phyloP scores from a whole-genome alignment of 2,113 vertebrate species.

The Urocitellus parryii region DNA sequence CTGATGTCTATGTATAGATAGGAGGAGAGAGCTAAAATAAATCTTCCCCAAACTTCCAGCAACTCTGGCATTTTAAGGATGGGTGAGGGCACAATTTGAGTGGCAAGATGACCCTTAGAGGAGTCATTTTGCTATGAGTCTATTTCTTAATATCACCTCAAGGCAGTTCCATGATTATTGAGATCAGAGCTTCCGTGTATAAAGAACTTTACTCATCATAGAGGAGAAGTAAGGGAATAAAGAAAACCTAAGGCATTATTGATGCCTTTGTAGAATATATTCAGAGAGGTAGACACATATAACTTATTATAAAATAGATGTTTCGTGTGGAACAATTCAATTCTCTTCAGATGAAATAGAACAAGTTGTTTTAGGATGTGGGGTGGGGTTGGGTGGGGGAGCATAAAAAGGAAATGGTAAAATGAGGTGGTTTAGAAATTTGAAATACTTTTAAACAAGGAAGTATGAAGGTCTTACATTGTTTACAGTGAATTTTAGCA shows the following conservation, averaged over 20 bases:
- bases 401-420: slow-evolving; percentile 31
- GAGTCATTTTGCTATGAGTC: background rate
- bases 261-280: background rate
- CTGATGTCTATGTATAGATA: background rate
- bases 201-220: background rate
- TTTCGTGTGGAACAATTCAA: background rate
- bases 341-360: slow-evolving; percentile 27
- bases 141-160: background rate
- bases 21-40: background rate
- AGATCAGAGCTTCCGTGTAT: background rate
- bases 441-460: slow-evolving; percentile 44
- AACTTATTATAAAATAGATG: background rate
- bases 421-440: slow-evolving; percentile 36
- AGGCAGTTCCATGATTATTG: background rate
- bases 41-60: background rate
- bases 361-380: slow-evolving; percentile 25
- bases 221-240: background rate
- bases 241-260: background rate
- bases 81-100: background rate
- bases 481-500: background rate
- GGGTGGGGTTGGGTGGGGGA: background rate
- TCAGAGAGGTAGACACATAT: background rate
- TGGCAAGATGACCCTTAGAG: background rate
- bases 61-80: slow-evolving; percentile 21
- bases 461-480: background rate